Evolutionary conservation across 2,888 invertebrate genomes (phyloP).

Genomic region (Bhutanitis thaidina): DNA sequence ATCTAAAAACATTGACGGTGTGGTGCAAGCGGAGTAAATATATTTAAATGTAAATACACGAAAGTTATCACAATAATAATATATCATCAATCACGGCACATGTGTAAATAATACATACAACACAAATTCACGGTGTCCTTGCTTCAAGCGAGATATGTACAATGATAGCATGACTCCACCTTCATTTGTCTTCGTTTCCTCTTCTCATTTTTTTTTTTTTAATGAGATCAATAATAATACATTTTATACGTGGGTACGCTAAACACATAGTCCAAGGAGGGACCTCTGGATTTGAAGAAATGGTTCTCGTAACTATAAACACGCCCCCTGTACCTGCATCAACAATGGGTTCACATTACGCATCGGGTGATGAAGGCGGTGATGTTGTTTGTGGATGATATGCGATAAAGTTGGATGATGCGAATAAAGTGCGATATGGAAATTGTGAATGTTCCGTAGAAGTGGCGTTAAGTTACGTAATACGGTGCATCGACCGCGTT

Average conservation of each 20-base stretch:
- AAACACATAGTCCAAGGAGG: slow-evolving; percentile 73
- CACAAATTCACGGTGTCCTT: slow-evolving; percentile 39
- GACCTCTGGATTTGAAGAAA: slow-evolving; percentile 76
- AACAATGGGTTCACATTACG: slow-evolving; percentile 57
- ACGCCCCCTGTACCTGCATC: slow-evolving; percentile 78
- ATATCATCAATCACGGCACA: slow-evolving; percentile 68
- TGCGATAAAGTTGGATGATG: slow-evolving; percentile 22
- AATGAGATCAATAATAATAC: slow-evolving; percentile 65
- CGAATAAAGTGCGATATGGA: slow-evolving; percentile 14
- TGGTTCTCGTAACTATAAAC: slow-evolving; percentile 78
- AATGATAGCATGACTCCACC: slow-evolving; percentile 37
- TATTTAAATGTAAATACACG: slow-evolving; percentile 27
- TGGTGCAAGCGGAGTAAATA: slow-evolving; percentile 26
- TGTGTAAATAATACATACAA: slow-evolving; percentile 49
- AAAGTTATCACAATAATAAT: slow-evolving; percentile 68
- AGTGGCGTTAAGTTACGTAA: slow-evolving; percentile 56
- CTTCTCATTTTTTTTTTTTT: slow-evolving; percentile 29
- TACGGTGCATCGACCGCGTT: slow-evolving; percentile 63
- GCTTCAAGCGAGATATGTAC: slow-evolving; percentile 53
- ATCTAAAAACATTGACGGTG: slow-evolving; percentile 26
- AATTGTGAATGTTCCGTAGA: slow-evolving; percentile 29
- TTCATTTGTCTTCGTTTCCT: slow-evolving; percentile 29
- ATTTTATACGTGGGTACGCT: slow-evolving; percentile 76
- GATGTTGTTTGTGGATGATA: slow-evolving; percentile 17
- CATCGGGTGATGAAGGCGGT: slow-evolving; percentile 27